phyloP scores from a whole-genome alignment of 2,113 vertebrate species.

The Cinclus mexicanus region DNA sequence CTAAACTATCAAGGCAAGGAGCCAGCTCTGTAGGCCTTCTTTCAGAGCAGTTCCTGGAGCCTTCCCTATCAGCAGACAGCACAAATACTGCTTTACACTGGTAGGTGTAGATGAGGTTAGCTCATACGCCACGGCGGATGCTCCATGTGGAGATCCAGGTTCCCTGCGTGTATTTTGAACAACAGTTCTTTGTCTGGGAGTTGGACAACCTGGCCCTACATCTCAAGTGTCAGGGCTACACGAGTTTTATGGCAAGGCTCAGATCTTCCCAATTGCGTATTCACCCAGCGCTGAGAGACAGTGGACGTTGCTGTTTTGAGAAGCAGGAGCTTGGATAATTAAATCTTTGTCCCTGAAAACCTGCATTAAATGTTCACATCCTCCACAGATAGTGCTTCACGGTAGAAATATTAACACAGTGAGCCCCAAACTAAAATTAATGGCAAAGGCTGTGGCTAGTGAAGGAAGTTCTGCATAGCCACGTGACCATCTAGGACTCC shows the following conservation, averaged over 20 bases:
- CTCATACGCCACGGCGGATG: fast-evolving
- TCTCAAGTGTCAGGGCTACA: constrained; percentile 1
- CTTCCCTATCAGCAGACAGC: neutral
- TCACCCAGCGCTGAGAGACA: neutral
- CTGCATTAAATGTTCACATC: neutral
- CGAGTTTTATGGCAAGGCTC: neutral
- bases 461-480: neutral
- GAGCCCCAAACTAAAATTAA: neutral
- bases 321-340: neutral
- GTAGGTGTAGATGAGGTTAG: neutral
- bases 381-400: neutral
- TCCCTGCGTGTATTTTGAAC: neutral
- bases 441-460: neutral
- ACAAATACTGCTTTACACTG: neutral
- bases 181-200: constrained; percentile 6
- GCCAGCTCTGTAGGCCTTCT: neutral
- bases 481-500: neutral
- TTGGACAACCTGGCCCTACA: neutral
- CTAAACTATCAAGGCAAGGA: neutral
- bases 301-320: neutral
- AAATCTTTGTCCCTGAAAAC: neutral
- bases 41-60: neutral
- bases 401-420: neutral
- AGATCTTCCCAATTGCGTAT: neutral
- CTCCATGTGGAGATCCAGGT: neutral